phyloP scores from a whole-genome alignment of 2,888 invertebrate species.

The Nineta flava region DNA sequence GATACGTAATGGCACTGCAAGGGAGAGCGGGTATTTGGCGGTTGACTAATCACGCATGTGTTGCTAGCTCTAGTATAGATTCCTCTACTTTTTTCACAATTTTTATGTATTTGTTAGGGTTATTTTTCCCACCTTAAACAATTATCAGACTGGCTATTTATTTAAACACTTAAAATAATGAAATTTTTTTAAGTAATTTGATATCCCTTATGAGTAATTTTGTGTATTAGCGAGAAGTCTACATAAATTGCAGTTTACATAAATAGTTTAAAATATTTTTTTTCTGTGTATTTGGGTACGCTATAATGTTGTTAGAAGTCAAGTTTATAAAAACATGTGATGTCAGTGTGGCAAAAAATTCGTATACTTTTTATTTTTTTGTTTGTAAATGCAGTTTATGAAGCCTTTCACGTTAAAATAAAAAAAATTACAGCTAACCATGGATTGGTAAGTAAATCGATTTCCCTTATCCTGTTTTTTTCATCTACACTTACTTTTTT shows the following conservation, averaged over 20 bases:
- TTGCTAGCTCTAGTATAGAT: slow-evolving; percentile 4
- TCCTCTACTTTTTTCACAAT: neutral
- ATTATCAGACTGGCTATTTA: slow-evolving; percentile 2
- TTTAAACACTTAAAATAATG: neutral
- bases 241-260: too few species aligned
- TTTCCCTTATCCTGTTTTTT: neutral
- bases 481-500: neutral
- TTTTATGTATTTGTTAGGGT: slow-evolving; percentile 7
- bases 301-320: too few species aligned
- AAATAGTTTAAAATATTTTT: too few species aligned
- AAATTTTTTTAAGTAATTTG: too few species aligned
- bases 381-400: neutral
- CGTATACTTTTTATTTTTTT: too few species aligned
- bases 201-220: too few species aligned
- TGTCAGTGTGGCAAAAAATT: too few species aligned
- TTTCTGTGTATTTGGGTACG: too few species aligned
- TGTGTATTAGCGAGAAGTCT: too few species aligned
- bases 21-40: slow-evolving; percentile 5
- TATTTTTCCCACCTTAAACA: slow-evolving; percentile 7
- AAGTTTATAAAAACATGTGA: too few species aligned
- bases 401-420: neutral
- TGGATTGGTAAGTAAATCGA: neutral
- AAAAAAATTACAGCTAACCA: neutral
- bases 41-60: slow-evolving; percentile 8
- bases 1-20: slow-evolving; percentile 10